These are phyloP conservation scores for Ophraella communa DNA, from an alignment of 2,888 invertebrate genomes.

Conservation along the genomic window DNA sequence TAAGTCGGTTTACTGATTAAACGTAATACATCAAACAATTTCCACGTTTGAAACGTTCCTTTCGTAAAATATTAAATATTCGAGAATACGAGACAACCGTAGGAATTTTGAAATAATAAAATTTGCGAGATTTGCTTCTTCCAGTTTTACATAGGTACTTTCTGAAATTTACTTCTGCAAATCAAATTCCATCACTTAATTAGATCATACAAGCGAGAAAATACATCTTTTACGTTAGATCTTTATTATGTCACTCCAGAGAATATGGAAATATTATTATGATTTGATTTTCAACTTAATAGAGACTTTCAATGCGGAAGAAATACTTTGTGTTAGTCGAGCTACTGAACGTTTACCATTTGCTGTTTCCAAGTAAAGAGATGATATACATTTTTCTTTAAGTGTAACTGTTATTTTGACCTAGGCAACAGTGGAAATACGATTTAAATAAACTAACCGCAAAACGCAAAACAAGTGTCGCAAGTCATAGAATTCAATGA, in stretches of 20 bases:
- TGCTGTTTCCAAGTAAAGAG: no score
- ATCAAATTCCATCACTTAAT: conserved; percentile 21
- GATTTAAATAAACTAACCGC: no score
- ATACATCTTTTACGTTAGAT: conserved; percentile 5
- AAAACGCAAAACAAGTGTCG: no score
- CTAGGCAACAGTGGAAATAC: no score
- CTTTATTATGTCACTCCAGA: background rate
- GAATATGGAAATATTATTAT: background rate
- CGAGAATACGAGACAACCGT: background rate
- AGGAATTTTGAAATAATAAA: conserved; percentile 1
- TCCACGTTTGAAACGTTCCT: background rate
- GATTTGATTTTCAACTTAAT: background rate
- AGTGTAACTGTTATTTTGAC: no score
- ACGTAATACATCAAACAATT: background rate
- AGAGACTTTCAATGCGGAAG: background rate
- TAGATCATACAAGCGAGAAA: conserved; percentile 18
- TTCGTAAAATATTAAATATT: background rate
- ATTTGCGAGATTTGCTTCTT: conserved; percentile 9
- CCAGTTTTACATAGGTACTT: conserved; percentile 7
- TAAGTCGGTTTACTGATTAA: background rate
- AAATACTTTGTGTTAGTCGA: no score
- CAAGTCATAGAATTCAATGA: no score
- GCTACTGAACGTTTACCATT: no score
- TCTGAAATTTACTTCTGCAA: conserved; percentile 12
- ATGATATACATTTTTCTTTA: no score